Percentiles rank a stretch among this genome's conserved stretches.
Evolutionary conservation across 2,113 vertebrate genomes (phyloP).

Genomic region (Otis tarda): DNA sequence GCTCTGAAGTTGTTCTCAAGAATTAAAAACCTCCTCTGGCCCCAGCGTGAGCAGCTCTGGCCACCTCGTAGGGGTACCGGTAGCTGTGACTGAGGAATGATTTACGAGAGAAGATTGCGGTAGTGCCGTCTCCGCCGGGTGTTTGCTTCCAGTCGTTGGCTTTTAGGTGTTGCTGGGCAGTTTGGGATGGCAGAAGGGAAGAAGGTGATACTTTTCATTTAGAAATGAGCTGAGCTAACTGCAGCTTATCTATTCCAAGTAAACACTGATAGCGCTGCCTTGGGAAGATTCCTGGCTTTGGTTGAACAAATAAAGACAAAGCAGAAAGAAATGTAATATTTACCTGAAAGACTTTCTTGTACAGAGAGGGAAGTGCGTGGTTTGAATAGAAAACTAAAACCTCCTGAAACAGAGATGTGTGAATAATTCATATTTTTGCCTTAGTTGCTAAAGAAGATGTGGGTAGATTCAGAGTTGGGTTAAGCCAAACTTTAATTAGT

Average conservation of each 20-base stretch:
- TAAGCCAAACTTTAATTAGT: background rate
- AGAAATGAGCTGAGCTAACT: background rate
- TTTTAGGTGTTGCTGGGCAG: background rate
- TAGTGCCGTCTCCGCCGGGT: background rate
- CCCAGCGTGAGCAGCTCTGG: background rate
- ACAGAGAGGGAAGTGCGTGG: background rate
- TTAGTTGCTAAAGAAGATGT: background rate
- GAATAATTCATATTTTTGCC: background rate
- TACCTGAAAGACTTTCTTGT: background rate
- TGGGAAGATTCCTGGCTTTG: background rate
- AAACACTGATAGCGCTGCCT: rapidly evolving
- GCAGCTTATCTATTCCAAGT: background rate
- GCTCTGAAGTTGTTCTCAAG: background rate
- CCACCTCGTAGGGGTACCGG: background rate
- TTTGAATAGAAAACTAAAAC: background rate
- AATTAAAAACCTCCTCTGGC: background rate
- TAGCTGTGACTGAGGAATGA: background rate
- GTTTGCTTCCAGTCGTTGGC: background rate
- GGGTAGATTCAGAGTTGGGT: background rate
- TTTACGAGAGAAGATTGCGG: background rate
- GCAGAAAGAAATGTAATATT: background rate
- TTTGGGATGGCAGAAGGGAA: background rate
- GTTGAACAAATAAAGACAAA: background rate
- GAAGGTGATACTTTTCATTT: background rate
- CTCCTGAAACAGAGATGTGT: background rate